Evolutionary conservation across 2,113 vertebrate genomes (phyloP).

Genomic region (Orthochromis indermauri): DNA sequence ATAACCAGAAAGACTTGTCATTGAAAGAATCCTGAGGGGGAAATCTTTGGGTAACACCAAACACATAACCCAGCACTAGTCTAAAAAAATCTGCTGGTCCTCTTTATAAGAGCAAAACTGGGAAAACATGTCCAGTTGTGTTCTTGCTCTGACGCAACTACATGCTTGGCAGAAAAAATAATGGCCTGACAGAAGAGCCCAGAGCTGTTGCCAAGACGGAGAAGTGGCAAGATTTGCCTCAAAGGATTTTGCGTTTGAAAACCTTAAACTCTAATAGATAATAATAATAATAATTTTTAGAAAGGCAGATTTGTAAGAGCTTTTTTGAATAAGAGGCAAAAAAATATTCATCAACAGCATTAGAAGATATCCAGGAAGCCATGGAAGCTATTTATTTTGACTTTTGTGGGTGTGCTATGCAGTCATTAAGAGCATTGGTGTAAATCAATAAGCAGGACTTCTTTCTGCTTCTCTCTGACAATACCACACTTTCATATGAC

Average conservation of each 20-base stretch:
- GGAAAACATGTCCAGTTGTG: not conserved
- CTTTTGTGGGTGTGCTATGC: not conserved
- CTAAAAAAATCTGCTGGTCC: not conserved
- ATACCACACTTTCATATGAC: not conserved
- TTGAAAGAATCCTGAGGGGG: not conserved
- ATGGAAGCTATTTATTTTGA: not conserved
- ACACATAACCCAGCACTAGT: not conserved
- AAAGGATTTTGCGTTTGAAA: not conserved
- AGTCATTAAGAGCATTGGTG: not conserved
- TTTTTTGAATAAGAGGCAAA: rapidly evolving
- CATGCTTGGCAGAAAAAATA: not conserved
- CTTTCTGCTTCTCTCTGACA: not conserved
- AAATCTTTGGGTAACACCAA: not conserved
- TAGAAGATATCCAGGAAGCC: not conserved
- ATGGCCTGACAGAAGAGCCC: not conserved
- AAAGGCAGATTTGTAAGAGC: not conserved
- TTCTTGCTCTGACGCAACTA: not conserved
- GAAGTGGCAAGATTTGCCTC: not conserved
- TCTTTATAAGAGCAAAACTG: not conserved
- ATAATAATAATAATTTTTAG: not conserved
- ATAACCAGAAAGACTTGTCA: not conserved
- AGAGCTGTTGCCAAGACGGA: not conserved
- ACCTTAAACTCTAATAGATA: not conserved
- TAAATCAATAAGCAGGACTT: not conserved
- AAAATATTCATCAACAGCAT: not conserved